Evolutionary conservation across 2,113 vertebrate species (phyloP).

Genomic region (Hylia prasina): DNA sequence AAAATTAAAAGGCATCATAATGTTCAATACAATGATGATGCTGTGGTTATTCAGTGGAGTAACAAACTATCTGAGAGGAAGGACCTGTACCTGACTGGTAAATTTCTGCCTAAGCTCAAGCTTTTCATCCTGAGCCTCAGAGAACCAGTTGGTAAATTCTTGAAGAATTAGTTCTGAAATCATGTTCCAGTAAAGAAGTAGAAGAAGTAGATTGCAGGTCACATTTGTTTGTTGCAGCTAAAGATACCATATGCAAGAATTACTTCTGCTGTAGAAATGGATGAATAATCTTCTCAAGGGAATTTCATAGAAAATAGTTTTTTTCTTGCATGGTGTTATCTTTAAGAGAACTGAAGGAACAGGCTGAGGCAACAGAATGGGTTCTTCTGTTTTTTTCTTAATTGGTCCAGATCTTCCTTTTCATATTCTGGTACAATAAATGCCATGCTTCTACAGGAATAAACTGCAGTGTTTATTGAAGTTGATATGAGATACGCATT

Average conservation of each 20-base stretch:
- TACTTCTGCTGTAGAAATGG: background rate
- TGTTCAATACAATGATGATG: fast-evolving
- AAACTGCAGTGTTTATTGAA: background rate
- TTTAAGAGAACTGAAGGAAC: background rate
- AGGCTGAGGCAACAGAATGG: background rate
- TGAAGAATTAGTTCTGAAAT: background rate
- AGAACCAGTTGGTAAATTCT: background rate
- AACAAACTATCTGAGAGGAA: background rate
- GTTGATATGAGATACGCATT: background rate
- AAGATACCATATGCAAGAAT: background rate
- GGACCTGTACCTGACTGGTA: background rate
- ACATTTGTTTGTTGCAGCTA: background rate
- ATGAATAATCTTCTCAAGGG: background rate
- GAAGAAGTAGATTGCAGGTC: background rate
- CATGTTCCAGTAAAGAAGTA: background rate
- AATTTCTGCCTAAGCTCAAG: background rate
- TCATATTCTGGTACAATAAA: background rate
- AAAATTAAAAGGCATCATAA: background rate
- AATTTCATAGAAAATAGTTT: background rate
- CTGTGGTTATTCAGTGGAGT: background rate
- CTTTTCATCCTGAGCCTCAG: background rate
- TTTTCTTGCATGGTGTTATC: background rate
- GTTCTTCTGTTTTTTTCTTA: background rate
- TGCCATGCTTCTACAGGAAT: background rate
- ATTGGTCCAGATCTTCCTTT: background rate